phyloP scores from a whole-genome alignment of 1,140 invertebrate species.

The Laodelphax striatellus region DNA sequence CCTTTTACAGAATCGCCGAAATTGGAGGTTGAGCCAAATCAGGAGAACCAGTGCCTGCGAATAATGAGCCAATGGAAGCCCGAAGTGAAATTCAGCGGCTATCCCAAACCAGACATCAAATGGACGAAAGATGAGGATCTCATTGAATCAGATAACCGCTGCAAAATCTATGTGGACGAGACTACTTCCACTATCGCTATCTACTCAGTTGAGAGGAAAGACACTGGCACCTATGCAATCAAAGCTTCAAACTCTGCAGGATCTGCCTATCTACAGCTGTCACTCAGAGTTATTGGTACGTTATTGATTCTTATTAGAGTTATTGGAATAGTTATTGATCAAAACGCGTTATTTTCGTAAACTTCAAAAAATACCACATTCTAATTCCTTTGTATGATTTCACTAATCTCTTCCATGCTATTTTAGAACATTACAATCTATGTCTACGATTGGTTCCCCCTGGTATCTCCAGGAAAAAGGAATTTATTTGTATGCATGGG shows the following conservation, averaged over 20 bases:
- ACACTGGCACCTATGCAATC: constrained; percentile 52
- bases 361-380: no score
- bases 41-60: constrained; percentile 44
- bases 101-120: constrained; percentile 48
- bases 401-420: neutral
- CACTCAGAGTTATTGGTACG: constrained; percentile 65
- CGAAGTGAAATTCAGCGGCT: constrained; percentile 46
- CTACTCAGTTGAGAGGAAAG: constrained; percentile 41
- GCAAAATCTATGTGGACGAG: constrained; percentile 44
- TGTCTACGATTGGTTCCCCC: neutral
- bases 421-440: no score
- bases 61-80: constrained; percentile 49
- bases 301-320: neutral
- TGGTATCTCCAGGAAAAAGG: neutral
- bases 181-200: constrained; percentile 47
- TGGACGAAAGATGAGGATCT: constrained; percentile 50
- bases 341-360: no score
- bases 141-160: constrained; percentile 36
- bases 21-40: constrained; percentile 45
- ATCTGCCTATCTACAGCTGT: constrained; percentile 51
- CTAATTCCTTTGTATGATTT: neutral
- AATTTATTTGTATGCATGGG: no score
- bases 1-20: constrained; percentile 42
- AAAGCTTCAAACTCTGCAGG: constrained; percentile 59
- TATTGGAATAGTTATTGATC: no score